These are phyloP conservation scores for Micoletzkya japonica DNA, from an alignment of 2,888 invertebrate species.

Conservation along the genomic window DNA sequence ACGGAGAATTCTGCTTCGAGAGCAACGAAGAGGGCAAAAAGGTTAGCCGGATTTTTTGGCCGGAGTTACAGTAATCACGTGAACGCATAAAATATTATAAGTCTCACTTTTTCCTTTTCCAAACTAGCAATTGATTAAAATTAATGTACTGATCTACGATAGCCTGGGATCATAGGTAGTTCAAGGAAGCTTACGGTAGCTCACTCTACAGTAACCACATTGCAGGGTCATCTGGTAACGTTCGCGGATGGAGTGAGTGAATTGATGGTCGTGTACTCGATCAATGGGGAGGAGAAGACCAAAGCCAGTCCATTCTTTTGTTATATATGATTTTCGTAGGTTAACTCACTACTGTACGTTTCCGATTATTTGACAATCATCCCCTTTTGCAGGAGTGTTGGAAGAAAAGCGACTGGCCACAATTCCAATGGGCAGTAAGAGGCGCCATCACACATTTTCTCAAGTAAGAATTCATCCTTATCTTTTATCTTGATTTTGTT, in stretches of 20 bases:
- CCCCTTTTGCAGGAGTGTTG: slow-evolving; percentile 40
- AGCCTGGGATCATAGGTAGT: neutral
- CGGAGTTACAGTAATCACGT: slow-evolving; percentile 9
- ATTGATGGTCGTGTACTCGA: slow-evolving; percentile 40
- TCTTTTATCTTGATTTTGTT: neutral
- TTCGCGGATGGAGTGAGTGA: slow-evolving; percentile 44
- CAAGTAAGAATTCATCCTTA: slow-evolving; percentile 24
- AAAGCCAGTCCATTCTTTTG: neutral
- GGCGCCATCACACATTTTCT: slow-evolving; percentile 48
- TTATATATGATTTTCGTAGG: neutral
- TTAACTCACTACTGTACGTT: neutral
- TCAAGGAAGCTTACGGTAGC: neutral
- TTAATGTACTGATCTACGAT: neutral
- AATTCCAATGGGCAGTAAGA: slow-evolving; percentile 52
- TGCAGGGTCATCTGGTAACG: slow-evolving; percentile 45
- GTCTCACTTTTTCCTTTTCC: neutral
- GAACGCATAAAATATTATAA: neutral
- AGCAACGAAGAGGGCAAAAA: slow-evolving; percentile 33
- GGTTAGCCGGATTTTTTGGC: too few species aligned
- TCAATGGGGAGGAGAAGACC: slow-evolving; percentile 38
- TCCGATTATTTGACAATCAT: neutral
- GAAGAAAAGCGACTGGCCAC: slow-evolving; percentile 49
- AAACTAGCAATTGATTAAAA: neutral
- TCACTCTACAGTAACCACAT: slow-evolving; percentile 1
- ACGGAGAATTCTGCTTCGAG: slow-evolving; percentile 49